Conservation (phyloP, 2,888 invertebrate genomes). For the Anoplius nigerrimus region DNA sequence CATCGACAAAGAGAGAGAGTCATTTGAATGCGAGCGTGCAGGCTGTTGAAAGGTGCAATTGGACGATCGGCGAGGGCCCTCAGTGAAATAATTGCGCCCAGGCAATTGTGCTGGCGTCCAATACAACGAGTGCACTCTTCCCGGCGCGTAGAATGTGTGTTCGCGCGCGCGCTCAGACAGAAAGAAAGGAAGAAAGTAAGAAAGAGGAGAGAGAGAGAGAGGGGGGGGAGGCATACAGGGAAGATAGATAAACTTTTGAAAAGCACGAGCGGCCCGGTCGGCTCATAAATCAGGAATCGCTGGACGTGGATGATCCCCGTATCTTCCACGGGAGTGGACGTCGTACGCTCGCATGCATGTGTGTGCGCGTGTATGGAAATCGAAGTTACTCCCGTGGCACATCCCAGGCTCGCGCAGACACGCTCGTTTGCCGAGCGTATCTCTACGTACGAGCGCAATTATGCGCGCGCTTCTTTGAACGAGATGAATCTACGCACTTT, state of each 20-base stretch:
- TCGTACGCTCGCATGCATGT: constrained; percentile 21
- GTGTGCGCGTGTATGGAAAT: constrained; percentile 54
- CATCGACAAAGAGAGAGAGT: background rate
- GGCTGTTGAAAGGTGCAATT: constrained; percentile 45
- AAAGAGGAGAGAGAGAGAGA: background rate
- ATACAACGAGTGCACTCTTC: too few relatives aligned
- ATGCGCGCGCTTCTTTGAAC: background rate
- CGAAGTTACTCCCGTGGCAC: constrained; percentile 40
- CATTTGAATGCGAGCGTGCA: constrained; percentile 41
- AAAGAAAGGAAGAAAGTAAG: constrained; percentile 2
- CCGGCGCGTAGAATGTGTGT: too few relatives aligned
- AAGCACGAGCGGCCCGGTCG: constrained; percentile 25
- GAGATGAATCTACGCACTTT: constrained; percentile 2
- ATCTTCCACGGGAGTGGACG: constrained; percentile 39
- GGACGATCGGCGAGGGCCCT: constrained; percentile 19
- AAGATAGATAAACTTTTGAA: constrained; percentile 47
- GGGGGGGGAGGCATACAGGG: too few relatives aligned
- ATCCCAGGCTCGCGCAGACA: too few relatives aligned
- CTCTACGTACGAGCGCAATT: background rate
- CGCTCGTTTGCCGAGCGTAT: too few relatives aligned
- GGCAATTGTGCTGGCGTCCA: constrained; percentile 35
- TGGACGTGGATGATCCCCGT: constrained; percentile 49
- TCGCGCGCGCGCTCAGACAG: constrained; percentile 10
- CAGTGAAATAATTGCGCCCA: constrained; percentile 43
- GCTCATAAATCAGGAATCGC: constrained; percentile 56